Base-by-base conservation (phyloP, 2,888 invertebrate genomes). In the Diachrysia chrysitis region DNA sequence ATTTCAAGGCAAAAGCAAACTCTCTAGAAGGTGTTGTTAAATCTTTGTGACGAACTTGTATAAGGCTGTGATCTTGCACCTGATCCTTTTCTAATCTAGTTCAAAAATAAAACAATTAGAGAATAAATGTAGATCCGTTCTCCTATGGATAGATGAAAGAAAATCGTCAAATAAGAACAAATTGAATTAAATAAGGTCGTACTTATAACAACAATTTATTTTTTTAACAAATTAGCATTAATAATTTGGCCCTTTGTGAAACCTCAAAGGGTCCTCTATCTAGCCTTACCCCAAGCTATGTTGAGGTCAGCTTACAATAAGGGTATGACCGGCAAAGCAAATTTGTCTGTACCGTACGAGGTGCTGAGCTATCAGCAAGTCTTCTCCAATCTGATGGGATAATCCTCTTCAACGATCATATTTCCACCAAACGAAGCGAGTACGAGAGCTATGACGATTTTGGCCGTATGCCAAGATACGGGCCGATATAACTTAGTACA, bases 341-440 rank as follows among this genome's bases (percentile, higher is more conserved):
- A 10, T 32, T 10, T 32, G 16, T 14, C 37, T 37, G 14, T 14
- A 16, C 14, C n/a, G 6, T n/a, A 42, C 42, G n/a, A n/a, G 16
- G 7, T 42, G 42, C 42, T 14, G 14, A 37, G 37, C 14, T 42
- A 42, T n/a, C n/a, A n/a, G n/a, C 6, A 42, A 42, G 42, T 42
- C 42, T 42, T n/a, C 32, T 32, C 42, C 42, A n/a, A 42, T 42
- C n/a, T 42, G 42, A 42, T 42, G 4, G 42, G n/a, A n/a, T 42
- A 42, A 42, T 42, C 42, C n/a, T n/a, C n/a, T 37, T 42, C 42
- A n/a, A n/a, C 42, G 42, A 42, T 42, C n/a, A 42, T 42, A 42
- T 42, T n/a, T 7, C 42, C 42, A 42, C n/a, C 42, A n/a, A 42
- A 42, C 42, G 42, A 42, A 42, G 42, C 42, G 42, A 42, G 42